Base-by-base conservation (phyloP, 2,113 vertebrate species). In the Amblyornis subalaris region DNA sequence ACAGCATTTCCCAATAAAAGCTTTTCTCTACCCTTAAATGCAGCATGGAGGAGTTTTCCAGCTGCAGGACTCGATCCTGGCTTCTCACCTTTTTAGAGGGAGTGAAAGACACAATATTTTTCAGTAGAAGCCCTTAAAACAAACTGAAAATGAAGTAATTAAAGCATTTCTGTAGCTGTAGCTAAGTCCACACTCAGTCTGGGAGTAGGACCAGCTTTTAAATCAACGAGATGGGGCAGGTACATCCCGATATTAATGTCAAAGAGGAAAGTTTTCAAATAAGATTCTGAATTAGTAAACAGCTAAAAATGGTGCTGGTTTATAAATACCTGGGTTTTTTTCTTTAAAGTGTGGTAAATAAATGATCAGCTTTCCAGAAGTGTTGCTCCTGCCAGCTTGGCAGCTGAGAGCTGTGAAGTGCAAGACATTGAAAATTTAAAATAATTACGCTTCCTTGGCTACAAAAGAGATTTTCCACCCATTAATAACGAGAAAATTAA, bases 401-500 rank as follows among this genome's bases (percentile, higher is more conserved):
- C 55, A 60, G 86, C 92, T 94, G 96, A 95, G 95, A 97, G 89
- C 96, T 97, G 97, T 96, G 97, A 98, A 97, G 85, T 95, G 85
- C 90, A 93, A 78, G 97, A 97, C 96, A 95, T 97, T 89, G 96
- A 96, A 97, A 89, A 97, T 98, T 96, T 97, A 96, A 98, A 98
- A 97, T 98, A 98, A 98, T 98, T 96, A 97, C 73, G 83, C 94
- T 96, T 97, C 93, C 94, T 97, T 98, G 95, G 97, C 96, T 91
- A 88, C 79, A 87, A 96, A 97, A 96, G 89, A 93, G 96, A 88
- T 98, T 98, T 98, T 98, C 97, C 97, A 97, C 97, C 98, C 98
- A 98, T 98, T 98, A 98, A 98, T 98, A 98, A 98, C 58, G 91
- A 94, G 97, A 97, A 97, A 98, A 98, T 98, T 96, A 98, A 98